Base-by-base conservation (phyloP, 2,113 vertebrate species). In the Platichthys stellatus region DNA sequence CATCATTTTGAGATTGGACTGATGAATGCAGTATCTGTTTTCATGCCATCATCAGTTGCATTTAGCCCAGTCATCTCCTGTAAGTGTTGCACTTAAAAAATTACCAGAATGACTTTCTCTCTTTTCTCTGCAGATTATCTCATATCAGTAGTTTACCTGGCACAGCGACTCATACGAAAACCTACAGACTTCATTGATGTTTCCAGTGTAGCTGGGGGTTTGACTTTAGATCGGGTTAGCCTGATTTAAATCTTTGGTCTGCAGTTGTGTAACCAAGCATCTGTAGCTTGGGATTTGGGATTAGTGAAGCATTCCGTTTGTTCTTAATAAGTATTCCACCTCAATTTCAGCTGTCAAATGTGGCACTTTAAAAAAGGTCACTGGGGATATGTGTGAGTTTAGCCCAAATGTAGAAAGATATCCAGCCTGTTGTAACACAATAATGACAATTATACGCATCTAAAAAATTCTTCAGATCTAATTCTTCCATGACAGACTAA, bases 211-310 rank as follows among this genome's bases (percentile, higher is more conserved):
- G 51, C 51, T 9, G 5, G 51, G 51, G 69, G 54, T 58, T 84
- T 64, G 76, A 80, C 78, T 76, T 56, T 54, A 21, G 53, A 72
- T 45, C 15, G 56, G 35, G 13, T 57, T 70, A 76, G 28, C 2
- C 38, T 78, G 67, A 81, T 69, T 81, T 72, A 62, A 69, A 74
- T 26, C 59, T 65, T 72, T 76, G 65, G 51, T 58, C 54, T 73
- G 63, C 61, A 72, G 80, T 88, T 89, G 88, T 88, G 84, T 84
- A 88, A 88, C 84, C 77, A 74, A 72, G 72, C 86, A 82, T 89
- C 77, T 89, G 83, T 74, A 82, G 69, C 23, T 69, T 51, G 45
- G 78, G 82, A 83, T 86, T 80, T 80, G 31, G 76, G 88, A 90
- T 92, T 90, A 88, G 86, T 72, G 69, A 83, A 76, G 72, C 54